Base-by-base conservation (phyloP, 2,113 vertebrate genomes). In the Mormoops blainvillei region DNA sequence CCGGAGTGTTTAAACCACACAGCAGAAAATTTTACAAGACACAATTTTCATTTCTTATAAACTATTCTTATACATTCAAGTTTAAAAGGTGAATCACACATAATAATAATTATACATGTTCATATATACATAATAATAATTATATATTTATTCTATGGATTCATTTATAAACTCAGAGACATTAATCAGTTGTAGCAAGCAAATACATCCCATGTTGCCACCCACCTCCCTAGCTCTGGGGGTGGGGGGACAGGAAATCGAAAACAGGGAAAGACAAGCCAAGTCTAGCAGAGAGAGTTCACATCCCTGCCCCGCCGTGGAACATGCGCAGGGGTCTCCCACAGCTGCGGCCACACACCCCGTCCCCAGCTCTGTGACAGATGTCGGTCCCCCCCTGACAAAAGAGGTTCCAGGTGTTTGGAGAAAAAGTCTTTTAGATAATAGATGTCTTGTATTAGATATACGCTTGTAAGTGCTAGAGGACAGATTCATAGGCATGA, bases 31-130 rank as follows among this genome's bases (percentile, higher is more conserved):
- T 88, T 3, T 65, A 54, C 68, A 95, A 89, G 54, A 61, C 13
- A 71, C 74, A 73, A 54, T 94, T 91, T 97, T 83, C 13, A 96
- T 95, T 88, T 95, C 45, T 95, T 93, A 84, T 26, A 82, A 80
- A 54, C 14, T 74, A 38, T 85, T 85, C 36, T 94, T 76, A 74
- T 54, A 50, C 13, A 74, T 58, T 91, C 63, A 84, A 67, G 24
- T 10, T 86, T 93, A 91, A 85, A 78, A 71, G 28, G n/a, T 81
- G 36, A 88, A 81, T 80, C 71, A 65, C 65, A 24, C 28, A 58
- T 58, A 74, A 50, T 48, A 43, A 48, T 48, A n/a, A n/a, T n/a
- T 80, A 41, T 33, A 15, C 4, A 11, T 83, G 24, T 65, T 43
- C 22, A 24, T 74, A 63, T 77, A 12, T 28, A 58, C 24, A 26